A percentile compares a stretch with the other conserved stretches of the same genome.
phyloP scores from a whole-genome alignment of 2,888 invertebrate species.

The Dryococelus australis region DNA sequence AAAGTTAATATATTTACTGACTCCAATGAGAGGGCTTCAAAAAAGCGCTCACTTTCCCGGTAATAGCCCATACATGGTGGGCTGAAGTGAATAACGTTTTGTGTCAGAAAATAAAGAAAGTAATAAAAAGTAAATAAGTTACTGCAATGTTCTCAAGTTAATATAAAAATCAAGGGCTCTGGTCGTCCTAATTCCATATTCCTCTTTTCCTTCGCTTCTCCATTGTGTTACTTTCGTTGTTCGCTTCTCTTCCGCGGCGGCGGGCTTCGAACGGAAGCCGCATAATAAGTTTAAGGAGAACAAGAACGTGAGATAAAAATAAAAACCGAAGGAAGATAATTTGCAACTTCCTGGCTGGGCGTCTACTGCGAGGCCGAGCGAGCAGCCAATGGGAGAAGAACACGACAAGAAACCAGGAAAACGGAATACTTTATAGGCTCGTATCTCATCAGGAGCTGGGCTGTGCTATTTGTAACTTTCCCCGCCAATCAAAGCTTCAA shows the following conservation, averaged over 20 bases:
- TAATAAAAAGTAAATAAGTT: too few species aligned
- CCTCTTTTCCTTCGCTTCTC: not conserved
- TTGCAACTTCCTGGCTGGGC: not conserved
- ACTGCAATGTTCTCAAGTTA: too few species aligned
- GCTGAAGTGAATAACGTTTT: too few species aligned
- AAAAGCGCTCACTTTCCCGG: too few species aligned
- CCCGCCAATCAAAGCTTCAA: not conserved
- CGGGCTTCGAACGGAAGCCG: not conserved
- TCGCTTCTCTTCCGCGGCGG: not conserved
- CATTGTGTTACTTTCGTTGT: not conserved
- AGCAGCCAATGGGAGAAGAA: not conserved
- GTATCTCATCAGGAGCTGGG: not conserved
- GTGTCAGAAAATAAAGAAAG: too few species aligned
- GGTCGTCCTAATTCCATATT: not conserved
- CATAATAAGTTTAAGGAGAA: not conserved
- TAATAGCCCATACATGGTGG: too few species aligned
- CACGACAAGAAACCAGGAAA: not conserved
- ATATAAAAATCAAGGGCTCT: not conserved
- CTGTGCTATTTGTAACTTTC: not conserved
- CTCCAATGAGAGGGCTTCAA: too few species aligned
- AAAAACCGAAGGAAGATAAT: not conserved
- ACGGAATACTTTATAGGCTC: constrained; percentile 10
- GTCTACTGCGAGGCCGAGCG: not conserved
- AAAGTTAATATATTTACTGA: too few species aligned
- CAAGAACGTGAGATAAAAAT: not conserved